Base-by-base conservation (phyloP, 1,140 invertebrate genomes). In the Melanaphis sacchari region DNA sequence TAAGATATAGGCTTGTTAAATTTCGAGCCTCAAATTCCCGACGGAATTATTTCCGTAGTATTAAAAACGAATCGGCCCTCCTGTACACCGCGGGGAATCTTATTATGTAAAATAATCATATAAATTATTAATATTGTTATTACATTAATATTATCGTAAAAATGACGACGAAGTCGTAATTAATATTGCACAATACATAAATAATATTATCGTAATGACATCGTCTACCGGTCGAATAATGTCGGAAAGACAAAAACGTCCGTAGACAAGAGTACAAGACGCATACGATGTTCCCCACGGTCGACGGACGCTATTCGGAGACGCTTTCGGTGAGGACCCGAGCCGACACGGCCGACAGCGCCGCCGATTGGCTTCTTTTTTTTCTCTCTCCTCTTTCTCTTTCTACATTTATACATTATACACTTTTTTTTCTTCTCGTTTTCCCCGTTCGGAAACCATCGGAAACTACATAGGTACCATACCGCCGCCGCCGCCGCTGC, bases 391-490 rank as follows among this genome's bases (percentile, higher is more conserved):
- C 40, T 59, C 38, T 59, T 90, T 90, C n/a, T 90, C 59, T 90
- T 90, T 66, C 59, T 90, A 76, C 59, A n/a, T 76, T n/a, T n/a
- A 18, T n/a, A n/a, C 59, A 76, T 36, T 76, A 76, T 66, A 66
- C 15, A 76, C 31, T 76, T 76, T 76, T 76, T 66, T 76, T 76
- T 18, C 59, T 76, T 76, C 59, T 76, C 59, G 59, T 41, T 40
- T 84, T 84, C 46, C 46, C 91, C 91, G 40, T 93, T 93, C 66
- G 91, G 59, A 81, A 92, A 92, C 91, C 91, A 92, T 92, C 91
- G 36, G 46, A 84, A 92, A 92, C 91, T 92, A 76, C 59, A 76
- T 76, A 92, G 66, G 76, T 82, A 92, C 90, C 81, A 89, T 40
- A 85, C 38, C 41, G 38, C 40, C 31, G 85, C 85, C 41, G 59